Conservation (phyloP, 2,888 invertebrate species). For the Drosophila barbarae region DNA sequence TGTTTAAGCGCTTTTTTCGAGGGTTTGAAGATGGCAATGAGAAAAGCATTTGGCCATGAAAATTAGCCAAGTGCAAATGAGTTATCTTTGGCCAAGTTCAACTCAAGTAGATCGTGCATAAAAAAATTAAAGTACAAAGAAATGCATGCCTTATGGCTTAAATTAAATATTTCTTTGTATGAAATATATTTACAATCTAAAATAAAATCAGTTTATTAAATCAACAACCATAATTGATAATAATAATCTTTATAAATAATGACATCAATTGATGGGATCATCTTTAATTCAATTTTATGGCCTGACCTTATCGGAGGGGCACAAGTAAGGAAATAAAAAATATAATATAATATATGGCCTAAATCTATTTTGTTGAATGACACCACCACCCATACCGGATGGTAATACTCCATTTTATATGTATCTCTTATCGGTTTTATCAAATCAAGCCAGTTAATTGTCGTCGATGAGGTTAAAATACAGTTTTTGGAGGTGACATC, state of each 20-base stretch:
- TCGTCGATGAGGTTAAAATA: not conserved
- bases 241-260: not conserved
- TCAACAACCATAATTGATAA: not conserved
- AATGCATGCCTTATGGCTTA: too few relatives aligned
- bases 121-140: conserved; percentile 2
- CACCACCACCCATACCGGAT: not conserved
- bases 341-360: not conserved
- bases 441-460: conserved; percentile 8
- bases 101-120: conserved; percentile 9
- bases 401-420: conserved; percentile 3
- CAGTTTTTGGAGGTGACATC: conserved; percentile 29
- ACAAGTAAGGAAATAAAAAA: not conserved
- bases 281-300: conserved; percentile 12
- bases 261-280: conserved; percentile 20
- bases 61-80: conserved; percentile 22
- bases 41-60: conserved; percentile 28
- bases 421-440: conserved; percentile 11
- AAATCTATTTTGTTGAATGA: conserved; percentile 3
- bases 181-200: not conserved
- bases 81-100: conserved; percentile 21
- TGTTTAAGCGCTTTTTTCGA: conserved; percentile 39
- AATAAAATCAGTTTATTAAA: not conserved
- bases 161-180: too few relatives aligned
- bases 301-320: not conserved
- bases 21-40: conserved; percentile 25